Base-by-base conservation (phyloP, 2,113 vertebrate species). In the Erythrolamprus reginae region DNA sequence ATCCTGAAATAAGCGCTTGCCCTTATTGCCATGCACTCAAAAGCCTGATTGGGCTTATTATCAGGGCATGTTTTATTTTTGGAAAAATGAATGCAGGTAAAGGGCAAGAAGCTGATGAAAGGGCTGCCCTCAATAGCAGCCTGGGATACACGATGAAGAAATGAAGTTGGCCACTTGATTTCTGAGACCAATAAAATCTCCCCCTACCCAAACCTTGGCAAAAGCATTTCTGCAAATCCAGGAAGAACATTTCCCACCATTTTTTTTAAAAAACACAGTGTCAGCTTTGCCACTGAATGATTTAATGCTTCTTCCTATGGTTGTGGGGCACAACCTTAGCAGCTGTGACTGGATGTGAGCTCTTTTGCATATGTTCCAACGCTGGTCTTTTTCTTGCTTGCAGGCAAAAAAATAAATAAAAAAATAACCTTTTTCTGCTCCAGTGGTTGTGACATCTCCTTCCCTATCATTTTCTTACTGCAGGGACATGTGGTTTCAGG, bases 401-500 rank as follows among this genome's bases (percentile, higher is more conserved):
- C n/a, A 50, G 17, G 17, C 70, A 77, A 77, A 42, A 19, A 26
- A n/a, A n/a, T n/a, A n/a, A n/a, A n/a, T n/a, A n/a, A n/a, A 58
- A 56, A 58, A 26, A 42, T 38, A n/a, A n/a, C 33, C 51, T 6
- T 38, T 86, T 86, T 86, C 50, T 52, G n/a, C 17, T 42, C 52
- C 33, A 42, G 10, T 24, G 23, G 42, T 45, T 85, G 28, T 50
- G 53, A 47, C 8, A 90, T 55, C 53, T 85, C 52, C n/a, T 85
- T 52, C 23, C 83, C 13, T 50, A 33, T 28, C 89, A n/a, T 65
- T 55, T 48, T 84, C 42, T 55, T 23, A 50, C 55, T 86, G 55
- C 12, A 84, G 47, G 48, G 42, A 42, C 21, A 38, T 52, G 33
- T 61, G 26, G n/a, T 84, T 88, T 92, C 92, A 94, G 52, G 87